Conservation (phyloP, 2,113 vertebrate species). For the Boulengeromyrus knoepffleri region DNA sequence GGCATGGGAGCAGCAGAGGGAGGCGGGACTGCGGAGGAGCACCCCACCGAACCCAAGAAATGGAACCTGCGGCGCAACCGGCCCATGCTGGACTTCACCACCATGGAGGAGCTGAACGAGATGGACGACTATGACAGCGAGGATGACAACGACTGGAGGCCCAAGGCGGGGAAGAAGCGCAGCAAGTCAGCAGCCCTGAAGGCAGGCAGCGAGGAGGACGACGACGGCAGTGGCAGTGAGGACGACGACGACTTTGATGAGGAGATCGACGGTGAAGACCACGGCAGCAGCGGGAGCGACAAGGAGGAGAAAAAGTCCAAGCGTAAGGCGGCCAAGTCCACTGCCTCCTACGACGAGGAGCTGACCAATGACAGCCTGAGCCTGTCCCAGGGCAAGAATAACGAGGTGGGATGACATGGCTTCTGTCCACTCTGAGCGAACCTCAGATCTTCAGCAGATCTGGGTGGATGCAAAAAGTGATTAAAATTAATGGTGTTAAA, state of each 20-base stretch:
- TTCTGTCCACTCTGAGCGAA: background rate
- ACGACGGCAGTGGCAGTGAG: slow-evolving; percentile 71
- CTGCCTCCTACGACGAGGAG: slow-evolving; percentile 83
- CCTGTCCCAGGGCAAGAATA: slow-evolving; percentile 91
- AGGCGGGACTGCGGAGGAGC: slow-evolving; percentile 59
- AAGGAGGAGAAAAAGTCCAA: slow-evolving; percentile 75
- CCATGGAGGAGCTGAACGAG: slow-evolving; percentile 92
- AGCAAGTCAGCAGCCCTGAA: slow-evolving; percentile 66
- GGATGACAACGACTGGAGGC: slow-evolving; percentile 96
- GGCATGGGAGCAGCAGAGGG: slow-evolving; percentile 41
- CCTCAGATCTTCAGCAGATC: background rate
- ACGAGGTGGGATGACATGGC: slow-evolving; percentile 72
- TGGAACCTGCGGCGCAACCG: slow-evolving; percentile 95
- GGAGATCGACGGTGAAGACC: slow-evolving; percentile 57
- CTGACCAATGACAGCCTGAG: slow-evolving; percentile 95
- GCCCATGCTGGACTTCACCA: slow-evolving; percentile 87
- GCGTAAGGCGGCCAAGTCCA: slow-evolving; percentile 73
- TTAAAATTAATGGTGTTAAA: background rate
- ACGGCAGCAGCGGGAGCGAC: slow-evolving; percentile 76
- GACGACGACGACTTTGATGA: slow-evolving; percentile 66
- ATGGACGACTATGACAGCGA: slow-evolving; percentile 99
- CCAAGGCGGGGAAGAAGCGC: slow-evolving; percentile 76
- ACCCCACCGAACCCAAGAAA: slow-evolving; percentile 82
- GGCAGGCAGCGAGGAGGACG: slow-evolving; percentile 67
- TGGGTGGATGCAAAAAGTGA: background rate